Evolutionary conservation across 1,140 invertebrate genomes (phyloP), one percentile per base, ranked within the genome.

Genomic region (Hyles euphorbiae): DNA sequence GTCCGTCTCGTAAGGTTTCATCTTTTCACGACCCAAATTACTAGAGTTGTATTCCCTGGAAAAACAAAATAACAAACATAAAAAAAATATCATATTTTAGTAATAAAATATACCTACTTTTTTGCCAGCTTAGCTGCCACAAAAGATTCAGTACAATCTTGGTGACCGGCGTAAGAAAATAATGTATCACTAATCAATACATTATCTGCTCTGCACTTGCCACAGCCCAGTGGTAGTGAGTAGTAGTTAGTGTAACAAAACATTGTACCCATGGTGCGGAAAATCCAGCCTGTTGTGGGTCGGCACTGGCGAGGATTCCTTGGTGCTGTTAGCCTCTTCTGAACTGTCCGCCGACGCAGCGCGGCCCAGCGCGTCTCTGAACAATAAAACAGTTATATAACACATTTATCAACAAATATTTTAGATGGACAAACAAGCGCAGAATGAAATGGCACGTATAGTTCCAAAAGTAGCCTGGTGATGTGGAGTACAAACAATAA

Each of bases 251-350:
- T 40, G 36, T 40, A 40, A 5, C 2, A 2, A 22, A 22, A 0
- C 2, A 22, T 22, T 40, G 8, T 40, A 83, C 80, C 77, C 78
- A 34, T 78, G 53, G 2, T 72, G 71, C 5, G 65, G 60, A 58
- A 68, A 76, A 61, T 83, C 79, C 3, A 66, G 61, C 2, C 81
- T 43, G n/a, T 68, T 56, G 49, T 72, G 67, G 0, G 56, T 56
- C 0, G 85, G 86, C 1, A 77, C 76, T 0, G 87, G 88, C 7
- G 88, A 90, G 0, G 87, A 89, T 57, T 90, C 87, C 62, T 90
- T 90, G 2, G 88, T 90, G 61, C 87, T 90, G 83, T 65, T 89
- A 44, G 77, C 91, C 66, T 87, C 88, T 71, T 87, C 86, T 0
- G 86, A 89, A 45, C 86, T 88, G 69, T 89, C 88, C 0, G 87